Base-by-base conservation (phyloP, 2,113 vertebrate genomes). In the Lepisosteus oculatus region DNA sequence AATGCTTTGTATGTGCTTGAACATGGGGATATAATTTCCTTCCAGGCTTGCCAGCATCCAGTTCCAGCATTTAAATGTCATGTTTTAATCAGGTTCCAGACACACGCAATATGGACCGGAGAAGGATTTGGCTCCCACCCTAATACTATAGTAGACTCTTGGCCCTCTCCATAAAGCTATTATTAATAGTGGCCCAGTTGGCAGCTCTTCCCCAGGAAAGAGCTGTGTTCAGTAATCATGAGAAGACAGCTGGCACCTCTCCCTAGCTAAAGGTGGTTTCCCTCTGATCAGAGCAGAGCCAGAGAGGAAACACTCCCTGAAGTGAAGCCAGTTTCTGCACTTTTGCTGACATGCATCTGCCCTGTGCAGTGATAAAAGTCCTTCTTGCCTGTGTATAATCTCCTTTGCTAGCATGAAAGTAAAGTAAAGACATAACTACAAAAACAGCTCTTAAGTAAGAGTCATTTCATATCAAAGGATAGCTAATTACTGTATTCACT, bases 331-430 rank as follows among this genome's bases (percentile, higher is more conserved):
- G 41, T 12, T 55, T 29, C 8, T 54, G 54, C 29, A 55, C 11
- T 41, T 59, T 59, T 13, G 9, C n/a, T 15, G 4, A 59, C 4
- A 15, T 13, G 57, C 57, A n/a, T 15, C 57, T 59, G 57, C 5
- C 57, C 47, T 59, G 57, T 59, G 57, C 57, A 59, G n/a, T 13
- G 57, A 59, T 59, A n/a, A 59, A 59, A 59, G 57, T 4, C 47
- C 4, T n/a, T 59, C 3, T n/a, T 15, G 45, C 43, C 62, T 72
- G 78, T 78, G 29, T 44, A 3, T 41, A 6, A 72, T 81, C 82
- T 81, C 78, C 64, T 55, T 64, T 0, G 12, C 5, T 4, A 51
- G 57, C 57, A 59, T 59, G n/a, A 59, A 15, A 15, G 7, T 3
- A 59, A 59, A 59, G 57, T n/a, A n/a, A 15, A n/a, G 14, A 4